Evolutionary conservation across 2,797 vertebrate genomes (phyloP).

Genomic region (Distichodus sexfasciatus): DNA sequence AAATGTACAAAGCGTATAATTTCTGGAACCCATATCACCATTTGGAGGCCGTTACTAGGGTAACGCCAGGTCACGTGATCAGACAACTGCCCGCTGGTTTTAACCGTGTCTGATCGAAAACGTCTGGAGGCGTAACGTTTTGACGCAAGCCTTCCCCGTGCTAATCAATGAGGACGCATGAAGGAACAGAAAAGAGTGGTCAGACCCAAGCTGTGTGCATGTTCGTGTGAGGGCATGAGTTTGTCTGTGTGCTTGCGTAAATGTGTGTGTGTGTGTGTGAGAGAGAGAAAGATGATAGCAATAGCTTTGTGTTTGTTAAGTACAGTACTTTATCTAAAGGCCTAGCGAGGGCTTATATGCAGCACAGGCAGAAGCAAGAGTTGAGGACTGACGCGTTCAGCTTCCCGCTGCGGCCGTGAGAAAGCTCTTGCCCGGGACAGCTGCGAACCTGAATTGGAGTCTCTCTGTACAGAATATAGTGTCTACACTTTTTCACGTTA

Average conservation of each 20-base stretch:
- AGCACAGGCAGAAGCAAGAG: constrained; percentile 78
- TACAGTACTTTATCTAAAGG: constrained; percentile 69
- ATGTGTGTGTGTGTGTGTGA: neutral
- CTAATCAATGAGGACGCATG: constrained; percentile 20
- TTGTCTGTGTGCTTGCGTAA: neutral
- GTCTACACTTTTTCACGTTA: constrained; percentile 55
- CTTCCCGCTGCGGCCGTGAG: constrained; percentile 50
- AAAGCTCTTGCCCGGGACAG: constrained; percentile 67
- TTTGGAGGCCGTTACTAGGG: neutral
- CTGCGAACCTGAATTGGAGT: constrained; percentile 63
- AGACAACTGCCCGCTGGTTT: neutral
- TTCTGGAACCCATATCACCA: neutral
- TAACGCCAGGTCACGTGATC: neutral
- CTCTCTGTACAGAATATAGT: constrained; percentile 66
- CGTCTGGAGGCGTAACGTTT: neutral
- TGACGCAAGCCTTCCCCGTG: neutral
- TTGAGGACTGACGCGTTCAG: constrained; percentile 57
- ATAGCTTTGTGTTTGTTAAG: constrained; percentile 56
- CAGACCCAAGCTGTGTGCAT: constrained; percentile 20
- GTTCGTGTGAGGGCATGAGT: neutral
- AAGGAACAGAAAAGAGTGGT: constrained; percentile 32
- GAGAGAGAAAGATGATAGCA: constrained; percentile 31
- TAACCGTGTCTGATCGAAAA: neutral
- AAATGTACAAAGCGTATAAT: neutral
- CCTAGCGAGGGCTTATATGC: constrained; percentile 62